Percentiles rank a stretch among this genome's conserved stretches.
Conservation (phyloP, 2,113 vertebrate species). For the Platysternon megacephalum region DNA sequence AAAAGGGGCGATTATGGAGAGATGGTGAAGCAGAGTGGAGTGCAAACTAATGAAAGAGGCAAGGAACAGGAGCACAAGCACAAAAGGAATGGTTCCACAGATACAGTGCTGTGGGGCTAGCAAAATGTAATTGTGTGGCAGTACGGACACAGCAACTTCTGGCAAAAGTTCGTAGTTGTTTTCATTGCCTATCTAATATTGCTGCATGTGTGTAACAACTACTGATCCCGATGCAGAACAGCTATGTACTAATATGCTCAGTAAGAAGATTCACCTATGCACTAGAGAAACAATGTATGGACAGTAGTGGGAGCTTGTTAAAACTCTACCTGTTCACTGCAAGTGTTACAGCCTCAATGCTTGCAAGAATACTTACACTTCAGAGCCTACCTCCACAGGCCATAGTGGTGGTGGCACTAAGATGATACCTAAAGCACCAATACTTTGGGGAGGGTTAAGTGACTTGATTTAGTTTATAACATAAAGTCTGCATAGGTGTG, state of each 20-base stretch:
- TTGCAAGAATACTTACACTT: not conserved
- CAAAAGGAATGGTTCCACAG: not conserved
- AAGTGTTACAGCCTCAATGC: not conserved
- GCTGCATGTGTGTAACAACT: not conserved
- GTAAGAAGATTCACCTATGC: not conserved
- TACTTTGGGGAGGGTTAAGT: not conserved
- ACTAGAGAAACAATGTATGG: not conserved
- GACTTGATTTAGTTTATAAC: not conserved
- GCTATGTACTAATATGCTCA: not conserved
- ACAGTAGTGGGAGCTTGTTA: not conserved
- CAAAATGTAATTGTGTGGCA: not conserved
- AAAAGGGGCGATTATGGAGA: not conserved
- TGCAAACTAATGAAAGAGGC: fast-evolving
- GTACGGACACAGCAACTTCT: not conserved
- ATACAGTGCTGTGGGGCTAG: not conserved
- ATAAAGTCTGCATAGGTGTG: not conserved
- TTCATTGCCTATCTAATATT: fast-evolving
- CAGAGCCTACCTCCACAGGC: not conserved
- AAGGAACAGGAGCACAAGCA: not conserved
- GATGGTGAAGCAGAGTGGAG: not conserved
- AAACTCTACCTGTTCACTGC: not conserved
- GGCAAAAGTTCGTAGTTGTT: not conserved
- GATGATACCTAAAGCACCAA: not conserved
- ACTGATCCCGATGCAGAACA: not conserved
- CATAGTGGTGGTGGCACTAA: not conserved